Evolutionary conservation across 2,888 invertebrate species (phyloP).

Genomic region (Eilema caniola): DNA sequence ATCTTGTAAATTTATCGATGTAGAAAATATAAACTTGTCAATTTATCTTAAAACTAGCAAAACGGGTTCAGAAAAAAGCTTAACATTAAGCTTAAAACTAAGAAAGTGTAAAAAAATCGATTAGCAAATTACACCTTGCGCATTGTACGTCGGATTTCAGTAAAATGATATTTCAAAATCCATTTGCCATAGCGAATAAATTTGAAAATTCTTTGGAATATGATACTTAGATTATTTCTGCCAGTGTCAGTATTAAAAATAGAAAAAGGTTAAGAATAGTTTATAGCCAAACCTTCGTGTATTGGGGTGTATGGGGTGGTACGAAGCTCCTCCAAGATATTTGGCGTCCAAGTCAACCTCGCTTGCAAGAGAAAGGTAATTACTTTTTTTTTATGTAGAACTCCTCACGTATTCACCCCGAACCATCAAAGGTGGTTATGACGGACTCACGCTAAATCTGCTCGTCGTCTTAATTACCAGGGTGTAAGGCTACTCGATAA

Average conservation of each 20-base stretch:
- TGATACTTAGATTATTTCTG: slow-evolving; percentile 14
- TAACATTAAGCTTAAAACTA: slow-evolving; percentile 82
- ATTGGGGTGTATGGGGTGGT: neutral
- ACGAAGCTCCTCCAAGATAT: too few species aligned
- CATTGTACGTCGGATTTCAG: slow-evolving; percentile 77
- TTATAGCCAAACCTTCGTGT: neutral
- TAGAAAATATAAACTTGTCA: slow-evolving; percentile 68
- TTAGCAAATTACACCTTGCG: slow-evolving; percentile 66
- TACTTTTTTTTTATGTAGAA: too few species aligned
- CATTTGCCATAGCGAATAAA: slow-evolving; percentile 17
- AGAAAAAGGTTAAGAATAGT: neutral
- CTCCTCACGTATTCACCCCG: too few species aligned
- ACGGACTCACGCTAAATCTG: too few species aligned
- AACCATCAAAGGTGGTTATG: too few species aligned
- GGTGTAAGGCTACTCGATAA: too few species aligned
- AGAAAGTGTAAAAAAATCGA: slow-evolving; percentile 61
- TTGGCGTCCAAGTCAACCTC: too few species aligned
- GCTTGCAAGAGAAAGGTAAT: too few species aligned
- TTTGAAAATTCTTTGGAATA: slow-evolving; percentile 51
- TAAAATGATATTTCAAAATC: slow-evolving; percentile 54
- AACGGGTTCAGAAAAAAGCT: slow-evolving; percentile 65
- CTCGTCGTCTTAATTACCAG: too few species aligned
- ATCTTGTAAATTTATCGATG: slow-evolving; percentile 83
- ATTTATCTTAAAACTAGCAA: slow-evolving; percentile 70
- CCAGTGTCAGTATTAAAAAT: slow-evolving; percentile 23